phyloP scores from a whole-genome alignment of 2,113 vertebrate species.

The Gymnarchus niloticus region DNA sequence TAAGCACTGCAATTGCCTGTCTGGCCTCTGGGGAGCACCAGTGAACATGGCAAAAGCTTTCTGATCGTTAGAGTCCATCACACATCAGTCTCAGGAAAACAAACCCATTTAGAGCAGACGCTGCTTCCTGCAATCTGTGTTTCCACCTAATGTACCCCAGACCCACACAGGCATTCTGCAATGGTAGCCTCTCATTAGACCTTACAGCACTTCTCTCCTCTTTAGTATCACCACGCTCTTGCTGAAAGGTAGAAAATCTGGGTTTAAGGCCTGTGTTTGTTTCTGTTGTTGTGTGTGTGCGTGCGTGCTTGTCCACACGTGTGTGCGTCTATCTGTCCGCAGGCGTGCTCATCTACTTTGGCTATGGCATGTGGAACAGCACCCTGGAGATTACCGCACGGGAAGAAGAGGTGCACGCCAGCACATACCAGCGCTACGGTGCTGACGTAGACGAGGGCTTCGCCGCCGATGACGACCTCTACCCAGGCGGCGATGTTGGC shows the following conservation, averaged over 20 bases:
- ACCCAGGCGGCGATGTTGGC: slow-evolving; percentile 50
- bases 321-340: background rate
- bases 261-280: background rate
- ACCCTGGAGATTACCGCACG: slow-evolving; percentile 87
- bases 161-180: background rate
- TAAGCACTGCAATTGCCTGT: slow-evolving; percentile 55
- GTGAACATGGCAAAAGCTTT: slow-evolving; percentile 52
- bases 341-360: slow-evolving; percentile 97
- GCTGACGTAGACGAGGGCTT: slow-evolving; percentile 84
- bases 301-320: slow-evolving; percentile 5
- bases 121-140: background rate
- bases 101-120: background rate
- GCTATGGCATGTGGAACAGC: slow-evolving; percentile 98
- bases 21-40: slow-evolving; percentile 47
- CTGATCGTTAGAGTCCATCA: slow-evolving; percentile 32
- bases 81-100: background rate
- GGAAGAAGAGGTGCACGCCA: slow-evolving; percentile 87
- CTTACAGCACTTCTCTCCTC: background rate
- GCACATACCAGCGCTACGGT: slow-evolving; percentile 94
- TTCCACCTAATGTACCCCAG: background rate
- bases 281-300: slow-evolving; percentile 2
- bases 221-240: background rate
- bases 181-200: background rate
- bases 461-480: slow-evolving; percentile 78
- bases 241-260: background rate